phyloP scores from a whole-genome alignment of 2,113 vertebrate genomes.

The Lepus europaeus region DNA sequence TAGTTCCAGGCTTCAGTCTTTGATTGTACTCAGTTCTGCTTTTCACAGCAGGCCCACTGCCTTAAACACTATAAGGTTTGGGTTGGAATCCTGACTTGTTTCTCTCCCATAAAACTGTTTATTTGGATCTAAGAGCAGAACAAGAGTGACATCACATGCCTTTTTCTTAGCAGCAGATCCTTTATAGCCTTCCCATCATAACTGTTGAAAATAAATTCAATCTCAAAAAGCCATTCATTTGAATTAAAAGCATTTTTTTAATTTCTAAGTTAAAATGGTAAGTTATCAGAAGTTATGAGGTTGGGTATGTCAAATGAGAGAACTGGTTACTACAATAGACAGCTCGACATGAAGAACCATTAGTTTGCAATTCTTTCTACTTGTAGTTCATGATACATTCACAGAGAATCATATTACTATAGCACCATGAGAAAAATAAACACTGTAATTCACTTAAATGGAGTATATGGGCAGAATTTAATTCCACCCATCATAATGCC shows the following conservation, averaged over 20 bases:
- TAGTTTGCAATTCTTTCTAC: not conserved
- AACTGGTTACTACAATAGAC: not conserved
- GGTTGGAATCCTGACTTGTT: not conserved
- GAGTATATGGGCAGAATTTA: not conserved
- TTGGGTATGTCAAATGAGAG: not conserved
- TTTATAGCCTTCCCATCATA: not conserved
- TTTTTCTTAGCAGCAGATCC: not conserved
- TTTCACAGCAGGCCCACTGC: not conserved
- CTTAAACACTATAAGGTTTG: not conserved
- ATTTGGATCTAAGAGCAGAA: not conserved
- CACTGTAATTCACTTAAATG: not conserved
- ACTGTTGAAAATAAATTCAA: not conserved
- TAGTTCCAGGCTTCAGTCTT: slow-evolving; percentile 49
- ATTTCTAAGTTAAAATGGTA: not conserved
- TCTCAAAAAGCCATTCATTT: not conserved
- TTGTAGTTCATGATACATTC: not conserved
- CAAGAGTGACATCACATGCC: not conserved
- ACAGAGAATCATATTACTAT: not conserved
- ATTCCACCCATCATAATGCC: not conserved
- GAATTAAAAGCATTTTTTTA: not conserved
- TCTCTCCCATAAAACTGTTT: slow-evolving; percentile 11
- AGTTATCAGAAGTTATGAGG: not conserved
- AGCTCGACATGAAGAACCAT: not conserved
- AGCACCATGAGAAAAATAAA: not conserved
- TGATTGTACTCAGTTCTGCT: not conserved